Evolutionary conservation across 2,797 vertebrate genomes (phyloP), one percentile per base, ranked within the genome.

Genomic region (Coccyzus lansbergi): DNA sequence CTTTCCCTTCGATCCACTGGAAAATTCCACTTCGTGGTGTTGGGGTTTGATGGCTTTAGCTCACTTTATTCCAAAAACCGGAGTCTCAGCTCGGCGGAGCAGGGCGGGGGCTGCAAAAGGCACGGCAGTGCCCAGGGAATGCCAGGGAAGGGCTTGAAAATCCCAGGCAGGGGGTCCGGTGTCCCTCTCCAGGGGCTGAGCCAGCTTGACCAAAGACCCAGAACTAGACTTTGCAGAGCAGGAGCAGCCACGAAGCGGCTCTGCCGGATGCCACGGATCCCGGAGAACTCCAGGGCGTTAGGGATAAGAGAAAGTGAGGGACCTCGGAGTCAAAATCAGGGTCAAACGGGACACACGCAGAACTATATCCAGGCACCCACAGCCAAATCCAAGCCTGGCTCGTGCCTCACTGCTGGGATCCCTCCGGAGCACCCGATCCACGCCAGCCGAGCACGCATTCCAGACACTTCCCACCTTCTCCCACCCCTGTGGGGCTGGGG

Each of bases 341-440:
- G 55, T 31, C 62, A 18, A 52, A 18, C 0, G 9, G 22, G 49
- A 60, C n/a, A n/a, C n/a, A n/a, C n/a, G n/a, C n/a, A n/a, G n/a
- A n/a, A n/a, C 7, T n/a, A 4, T 0, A 0, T 42, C 21, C 0
- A 0, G 42, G 55, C 56, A 40, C 56, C 0, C 0, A 3, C 36
- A 46, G 18, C 19, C 13, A 71, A 88, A 31, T 4, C 83, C 77
- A 40, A 17, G 24, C 20, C 2, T 1, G 5, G 44, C 9, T 46
- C 62, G 63, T 7, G n/a, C 26, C 60, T 25, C 29, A 3, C 1
- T 4, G 2, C 15, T 1, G 24, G 53, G 28, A 60, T 15, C 46
- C 64, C 28, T 26, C 56, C 10, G 48, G n/a, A 12, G 53, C 3
- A 1, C n/a, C 53, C n/a, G 0, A n/a, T 36, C 46, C 2, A 2